Evolutionary conservation across 2,113 vertebrate genomes (phyloP).

Genomic region (Melanerpes formicivorus): DNA sequence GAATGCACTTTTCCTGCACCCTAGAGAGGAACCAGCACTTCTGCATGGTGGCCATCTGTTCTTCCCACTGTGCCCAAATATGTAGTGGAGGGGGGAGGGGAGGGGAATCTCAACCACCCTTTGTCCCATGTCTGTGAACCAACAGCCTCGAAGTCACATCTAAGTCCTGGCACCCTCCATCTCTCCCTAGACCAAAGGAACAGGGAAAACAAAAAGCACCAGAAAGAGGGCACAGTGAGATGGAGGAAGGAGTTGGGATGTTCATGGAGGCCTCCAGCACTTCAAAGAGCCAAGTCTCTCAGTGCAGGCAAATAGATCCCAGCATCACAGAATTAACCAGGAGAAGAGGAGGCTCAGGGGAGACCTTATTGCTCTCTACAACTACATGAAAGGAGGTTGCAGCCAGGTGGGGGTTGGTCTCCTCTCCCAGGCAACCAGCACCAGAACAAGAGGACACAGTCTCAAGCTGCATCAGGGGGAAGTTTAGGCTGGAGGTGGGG

Average conservation of each 20-base stretch:
- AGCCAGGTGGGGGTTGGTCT: no score
- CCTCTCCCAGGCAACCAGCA: no score
- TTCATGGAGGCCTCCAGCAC: neutral
- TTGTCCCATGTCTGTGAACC: neutral
- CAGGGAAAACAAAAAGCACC: neutral
- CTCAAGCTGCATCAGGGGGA: no score
- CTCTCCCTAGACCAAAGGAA: neutral
- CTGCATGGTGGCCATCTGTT: constrained; percentile 33
- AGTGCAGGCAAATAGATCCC: neutral
- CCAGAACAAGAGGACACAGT: no score
- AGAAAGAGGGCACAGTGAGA: neutral
- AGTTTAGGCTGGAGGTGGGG: no score
- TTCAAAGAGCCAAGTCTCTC: neutral
- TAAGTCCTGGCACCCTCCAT: neutral
- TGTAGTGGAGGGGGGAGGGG: no score
- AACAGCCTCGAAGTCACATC: neutral
- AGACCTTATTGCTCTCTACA: no score
- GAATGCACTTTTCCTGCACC: neutral
- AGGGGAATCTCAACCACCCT: neutral
- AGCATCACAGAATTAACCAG: no score
- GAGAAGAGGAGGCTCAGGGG: no score
- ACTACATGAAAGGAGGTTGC: no score
- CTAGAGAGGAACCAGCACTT: neutral
- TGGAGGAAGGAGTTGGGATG: neutral
- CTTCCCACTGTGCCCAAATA: neutral